Evolutionary conservation across 2,888 invertebrate genomes (phyloP).

Genomic region (Aspidapion aeneum): DNA sequence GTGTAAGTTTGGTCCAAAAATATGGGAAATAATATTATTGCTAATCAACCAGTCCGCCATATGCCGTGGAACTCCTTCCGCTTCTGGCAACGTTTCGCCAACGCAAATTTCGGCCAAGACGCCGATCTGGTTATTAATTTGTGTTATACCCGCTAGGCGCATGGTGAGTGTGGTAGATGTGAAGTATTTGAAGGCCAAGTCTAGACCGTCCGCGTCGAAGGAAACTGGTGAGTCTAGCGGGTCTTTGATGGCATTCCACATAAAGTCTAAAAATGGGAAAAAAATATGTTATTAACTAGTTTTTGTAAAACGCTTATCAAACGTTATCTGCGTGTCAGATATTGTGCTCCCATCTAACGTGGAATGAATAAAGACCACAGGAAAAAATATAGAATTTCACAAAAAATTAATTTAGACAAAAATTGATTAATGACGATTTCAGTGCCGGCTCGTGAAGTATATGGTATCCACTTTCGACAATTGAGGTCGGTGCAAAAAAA

Average conservation of each 20-base stretch:
- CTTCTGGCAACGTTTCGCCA: conserved; percentile 81
- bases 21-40: conserved; percentile 88
- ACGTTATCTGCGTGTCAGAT: too few species aligned
- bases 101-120: conserved; percentile 89
- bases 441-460: too few species aligned
- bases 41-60: conserved; percentile 86
- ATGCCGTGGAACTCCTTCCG: conserved; percentile 78
- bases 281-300: too few species aligned
- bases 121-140: conserved; percentile 92
- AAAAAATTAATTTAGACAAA: too few species aligned
- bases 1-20: conserved; percentile 96
- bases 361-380: too few species aligned
- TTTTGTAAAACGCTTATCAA: too few species aligned
- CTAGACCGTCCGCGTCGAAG: conserved; percentile 87
- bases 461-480: too few species aligned
- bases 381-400: too few species aligned
- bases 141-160: conserved; percentile 88
- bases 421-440: too few species aligned
- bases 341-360: too few species aligned
- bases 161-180: conserved; percentile 92
- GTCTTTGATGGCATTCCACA: conserved; percentile 94
- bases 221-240: conserved; percentile 80
- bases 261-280: conserved; percentile 66
- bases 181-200: conserved; percentile 94
- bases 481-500: too few species aligned